A percentile compares a stretch with the other conserved stretches of the same genome.
Evolutionary conservation across 2,888 invertebrate genomes (phyloP).

Genomic region (Anthoptus insignis): DNA sequence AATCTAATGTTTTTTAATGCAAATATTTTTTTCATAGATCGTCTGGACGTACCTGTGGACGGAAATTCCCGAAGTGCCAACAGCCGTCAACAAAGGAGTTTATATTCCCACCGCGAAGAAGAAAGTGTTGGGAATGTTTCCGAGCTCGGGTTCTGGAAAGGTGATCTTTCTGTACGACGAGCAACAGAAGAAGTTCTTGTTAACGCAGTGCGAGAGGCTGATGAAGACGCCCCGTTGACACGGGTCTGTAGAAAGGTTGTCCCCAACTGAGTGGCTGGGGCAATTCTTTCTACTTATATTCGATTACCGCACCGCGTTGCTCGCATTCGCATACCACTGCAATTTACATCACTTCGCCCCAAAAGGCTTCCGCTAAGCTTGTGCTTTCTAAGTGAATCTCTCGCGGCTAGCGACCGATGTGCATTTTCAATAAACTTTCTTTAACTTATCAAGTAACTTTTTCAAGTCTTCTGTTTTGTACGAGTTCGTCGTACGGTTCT

Average conservation of each 20-base stretch:
- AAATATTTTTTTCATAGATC: conserved; percentile 77
- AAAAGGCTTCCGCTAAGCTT: conserved; percentile 68
- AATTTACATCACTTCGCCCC: conserved; percentile 76
- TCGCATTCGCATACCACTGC: conserved; percentile 73
- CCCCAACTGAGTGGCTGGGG: conserved; percentile 59
- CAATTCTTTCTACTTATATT: conserved; percentile 81
- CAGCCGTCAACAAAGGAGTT: conserved; percentile 90
- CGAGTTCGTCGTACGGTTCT: neutral
- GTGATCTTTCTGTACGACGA: conserved; percentile 82
- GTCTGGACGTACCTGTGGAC: conserved; percentile 93
- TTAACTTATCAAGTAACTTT: neutral
- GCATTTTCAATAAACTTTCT: conserved; percentile 25
- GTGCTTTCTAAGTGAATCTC: conserved; percentile 12
- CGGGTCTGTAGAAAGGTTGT: conserved; percentile 75
- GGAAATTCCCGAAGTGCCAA: conserved; percentile 90
- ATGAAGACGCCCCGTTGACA: conserved; percentile 78
- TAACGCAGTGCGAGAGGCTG: conserved; percentile 76
- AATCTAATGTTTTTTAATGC: neutral
- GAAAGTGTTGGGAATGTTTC: conserved; percentile 89
- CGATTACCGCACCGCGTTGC: conserved; percentile 73
- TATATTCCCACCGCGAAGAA: conserved; percentile 87
- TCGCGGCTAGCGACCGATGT: conserved; percentile 16
- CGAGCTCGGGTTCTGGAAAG: conserved; percentile 88
- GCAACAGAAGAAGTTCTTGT: conserved; percentile 73
- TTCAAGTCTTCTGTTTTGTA: conserved; percentile 3